A percentile compares a stretch with the other conserved stretches of the same genome.
Conservation (phyloP, 2,888 invertebrate genomes). For the Actias luna region DNA sequence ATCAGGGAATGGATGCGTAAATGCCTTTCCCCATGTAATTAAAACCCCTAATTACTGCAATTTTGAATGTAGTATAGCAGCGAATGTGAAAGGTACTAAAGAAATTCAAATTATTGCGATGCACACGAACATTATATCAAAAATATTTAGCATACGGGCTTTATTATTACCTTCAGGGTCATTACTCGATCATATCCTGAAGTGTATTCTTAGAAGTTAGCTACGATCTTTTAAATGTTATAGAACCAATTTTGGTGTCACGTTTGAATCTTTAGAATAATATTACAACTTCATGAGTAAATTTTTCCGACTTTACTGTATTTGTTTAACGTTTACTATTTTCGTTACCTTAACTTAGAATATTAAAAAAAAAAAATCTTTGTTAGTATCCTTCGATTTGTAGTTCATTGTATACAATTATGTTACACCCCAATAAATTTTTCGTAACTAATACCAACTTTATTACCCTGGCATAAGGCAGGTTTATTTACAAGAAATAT, state of each 20-base stretch:
- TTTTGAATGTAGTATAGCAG: neutral
- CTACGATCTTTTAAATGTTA: neutral
- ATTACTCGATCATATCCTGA: neutral
- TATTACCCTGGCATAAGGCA: neutral
- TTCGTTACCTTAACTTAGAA: constrained; percentile 1
- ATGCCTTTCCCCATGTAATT: too few relatives aligned
- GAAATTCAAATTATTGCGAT: neutral
- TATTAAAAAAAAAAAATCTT: neutral
- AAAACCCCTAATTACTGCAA: too few relatives aligned
- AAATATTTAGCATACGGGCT: neutral
- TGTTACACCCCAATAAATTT: neutral
- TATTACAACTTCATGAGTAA: too few relatives aligned
- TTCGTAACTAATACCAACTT: neutral
- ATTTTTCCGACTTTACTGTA: neutral
- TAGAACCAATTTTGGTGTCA: neutral
- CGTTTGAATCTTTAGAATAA: too few relatives aligned
- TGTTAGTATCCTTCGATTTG: neutral
- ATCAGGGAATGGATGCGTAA: too few relatives aligned
- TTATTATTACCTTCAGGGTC: neutral
- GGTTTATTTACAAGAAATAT: neutral
- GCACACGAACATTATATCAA: neutral
- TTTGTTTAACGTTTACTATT: neutral
- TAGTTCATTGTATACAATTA: neutral
- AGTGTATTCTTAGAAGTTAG: too few relatives aligned
- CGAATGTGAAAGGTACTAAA: neutral